Evolutionary conservation across 2,797 vertebrate species (phyloP).

Genomic region (Morelia viridis): DNA sequence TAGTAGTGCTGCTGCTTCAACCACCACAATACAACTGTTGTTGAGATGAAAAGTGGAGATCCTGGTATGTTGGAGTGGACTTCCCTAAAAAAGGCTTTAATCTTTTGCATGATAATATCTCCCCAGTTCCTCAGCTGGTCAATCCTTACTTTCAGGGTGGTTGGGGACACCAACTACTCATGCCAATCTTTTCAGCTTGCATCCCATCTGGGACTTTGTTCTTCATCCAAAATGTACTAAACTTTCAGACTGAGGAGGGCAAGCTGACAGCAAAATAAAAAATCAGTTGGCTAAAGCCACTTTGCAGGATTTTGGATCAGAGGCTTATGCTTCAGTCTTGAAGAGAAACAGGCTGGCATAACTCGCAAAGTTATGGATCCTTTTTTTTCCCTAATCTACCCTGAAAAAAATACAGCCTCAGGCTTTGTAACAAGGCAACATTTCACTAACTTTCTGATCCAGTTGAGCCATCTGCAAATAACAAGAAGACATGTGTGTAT

Average conservation of each 20-base stretch:
- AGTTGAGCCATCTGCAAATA: slow-evolving; percentile 46
- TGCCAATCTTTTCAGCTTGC: too few species aligned
- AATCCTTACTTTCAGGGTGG: neutral
- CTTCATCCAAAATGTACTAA: neutral
- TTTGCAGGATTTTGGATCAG: neutral
- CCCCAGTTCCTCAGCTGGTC: neutral
- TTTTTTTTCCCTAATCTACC: neutral
- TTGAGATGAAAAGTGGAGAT: neutral
- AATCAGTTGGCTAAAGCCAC: neutral
- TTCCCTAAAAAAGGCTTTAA: too few species aligned
- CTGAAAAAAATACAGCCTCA: neutral
- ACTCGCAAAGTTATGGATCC: neutral
- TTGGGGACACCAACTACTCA: too few species aligned
- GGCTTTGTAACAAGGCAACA: slow-evolving; percentile 19
- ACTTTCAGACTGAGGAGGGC: neutral
- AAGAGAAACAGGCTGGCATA: neutral
- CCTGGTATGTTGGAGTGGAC: neutral
- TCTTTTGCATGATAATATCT: neutral
- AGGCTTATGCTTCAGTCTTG: neutral
- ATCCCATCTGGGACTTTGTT: neutral
- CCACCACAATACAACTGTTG: neutral
- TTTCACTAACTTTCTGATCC: slow-evolving; percentile 8
- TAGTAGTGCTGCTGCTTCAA: too few species aligned
- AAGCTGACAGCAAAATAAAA: neutral
- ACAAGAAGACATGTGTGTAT: slow-evolving; percentile 36